Evolutionary conservation across 2,888 invertebrate species (phyloP), one percentile per base, ranked within the genome.

Genomic region (Scaptomyza reducta): DNA sequence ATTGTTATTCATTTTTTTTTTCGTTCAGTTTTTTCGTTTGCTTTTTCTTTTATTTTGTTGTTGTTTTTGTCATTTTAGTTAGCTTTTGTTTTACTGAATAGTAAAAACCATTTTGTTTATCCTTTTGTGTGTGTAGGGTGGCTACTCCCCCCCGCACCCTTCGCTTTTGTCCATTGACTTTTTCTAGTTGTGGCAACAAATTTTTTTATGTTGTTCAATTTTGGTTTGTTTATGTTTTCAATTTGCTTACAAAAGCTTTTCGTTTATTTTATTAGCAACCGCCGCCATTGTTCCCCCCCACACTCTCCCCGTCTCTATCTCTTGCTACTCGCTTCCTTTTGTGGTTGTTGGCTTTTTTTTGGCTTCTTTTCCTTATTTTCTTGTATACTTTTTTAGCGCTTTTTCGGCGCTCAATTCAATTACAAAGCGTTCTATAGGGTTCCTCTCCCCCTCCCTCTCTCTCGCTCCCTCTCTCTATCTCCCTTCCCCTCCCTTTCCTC

Each of bases 191-290:
- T 14, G 45, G 46, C 53, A 31, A 6, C 41, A 47, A 33, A 45
- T 55, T 61, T 55, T 65, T 69, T 70, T 65, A 51, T 74, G 75
- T 77, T 75, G 77, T 77, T 71, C 74, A 79, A 87, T 87, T 84
- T 87, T 81, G 70, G 84, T 85, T 86, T 87, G 87, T 88, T 86
- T 82, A 86, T 84, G 87, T 88, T 88, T 88, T 88, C 88, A 84
- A 88, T 89, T 88, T 88, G 86, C 75, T 82, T 85, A 83, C 87
- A 87, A 89, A 89, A 85, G 88, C 88, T 89, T 87, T 84, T 87
- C 83, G 85, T 81, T 88, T 88, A 87, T 89, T 89, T 88, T 88
- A 87, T 89, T 88, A 87, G 76, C 65, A 68, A 60, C 60, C 59
- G 79, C 70, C 71, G 82, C 76, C 82, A 87, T 85, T 85, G 79